These are phyloP conservation scores for Agelas oroides DNA, from an alignment of 37 sponge, comb jelly and placozoan genomes.

Conservation along the genomic window DNA sequence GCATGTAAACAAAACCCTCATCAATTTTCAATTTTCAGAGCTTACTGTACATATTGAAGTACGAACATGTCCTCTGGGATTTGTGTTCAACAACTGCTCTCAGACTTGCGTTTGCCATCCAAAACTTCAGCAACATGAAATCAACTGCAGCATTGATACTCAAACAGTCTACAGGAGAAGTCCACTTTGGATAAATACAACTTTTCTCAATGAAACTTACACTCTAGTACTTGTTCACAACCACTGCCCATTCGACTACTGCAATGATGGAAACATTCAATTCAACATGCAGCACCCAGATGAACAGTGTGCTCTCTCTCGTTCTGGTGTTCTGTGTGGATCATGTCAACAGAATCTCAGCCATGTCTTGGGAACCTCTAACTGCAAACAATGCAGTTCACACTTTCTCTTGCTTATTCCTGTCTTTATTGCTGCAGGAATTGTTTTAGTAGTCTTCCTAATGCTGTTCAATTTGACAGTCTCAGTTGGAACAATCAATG, in stretches of 20 bases:
- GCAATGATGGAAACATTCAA: neutral
- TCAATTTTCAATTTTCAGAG: neutral
- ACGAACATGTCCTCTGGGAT: neutral
- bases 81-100: neutral
- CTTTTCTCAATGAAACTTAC: neutral
- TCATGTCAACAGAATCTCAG: slow-evolving; percentile 4
- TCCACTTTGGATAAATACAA: neutral
- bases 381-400: neutral
- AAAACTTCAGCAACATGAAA: neutral
- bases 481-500: slow-evolving; percentile 45
- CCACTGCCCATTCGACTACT: slow-evolving; percentile 18
- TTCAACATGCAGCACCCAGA: neutral
- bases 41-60: neutral
- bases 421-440: neutral
- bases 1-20: too few relatives aligned
- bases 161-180: neutral
- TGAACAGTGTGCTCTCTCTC: neutral
- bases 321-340: slow-evolving; percentile 22
- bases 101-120: neutral
- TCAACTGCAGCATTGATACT: neutral
- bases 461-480: slow-evolving; percentile 35
- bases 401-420: neutral
- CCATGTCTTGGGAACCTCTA: neutral
- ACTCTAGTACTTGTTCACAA: neutral
- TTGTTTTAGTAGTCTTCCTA: neutral